phyloP scores from a whole-genome alignment of 2,888 invertebrate genomes.

The Ectemnius cavifrons region DNA sequence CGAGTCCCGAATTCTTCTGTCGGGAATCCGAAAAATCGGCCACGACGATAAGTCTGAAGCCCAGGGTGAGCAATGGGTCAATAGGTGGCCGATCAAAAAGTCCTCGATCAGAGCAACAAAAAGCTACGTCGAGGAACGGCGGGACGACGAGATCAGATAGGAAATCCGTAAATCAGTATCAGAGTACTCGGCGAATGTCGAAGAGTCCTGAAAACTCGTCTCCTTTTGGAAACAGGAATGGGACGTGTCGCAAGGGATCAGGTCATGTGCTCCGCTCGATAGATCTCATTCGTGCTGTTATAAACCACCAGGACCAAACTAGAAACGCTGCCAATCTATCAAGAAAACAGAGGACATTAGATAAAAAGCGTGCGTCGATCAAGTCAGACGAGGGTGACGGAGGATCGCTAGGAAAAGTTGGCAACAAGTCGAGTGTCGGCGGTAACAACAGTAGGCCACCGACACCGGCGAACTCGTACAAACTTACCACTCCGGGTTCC shows the following conservation, averaged over 20 bases:
- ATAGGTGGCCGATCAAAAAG: background rate
- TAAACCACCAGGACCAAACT: constrained; percentile 23
- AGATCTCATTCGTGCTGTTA: constrained; percentile 41
- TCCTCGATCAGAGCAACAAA: background rate
- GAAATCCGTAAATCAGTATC: background rate
- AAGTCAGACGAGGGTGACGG: background rate
- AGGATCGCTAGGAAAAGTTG: background rate
- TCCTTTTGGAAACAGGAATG: constrained; percentile 7
- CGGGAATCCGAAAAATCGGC: constrained; percentile 23
- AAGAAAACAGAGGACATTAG: background rate
- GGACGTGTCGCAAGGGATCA: constrained; percentile 15
- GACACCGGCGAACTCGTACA: background rate
- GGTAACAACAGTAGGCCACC: constrained; percentile 15
- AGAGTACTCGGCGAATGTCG: constrained; percentile 11
- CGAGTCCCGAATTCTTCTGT: constrained; percentile 21
- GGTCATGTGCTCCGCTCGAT: constrained; percentile 39
- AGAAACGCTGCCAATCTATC: background rate
- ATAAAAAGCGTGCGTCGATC: constrained; percentile 5
- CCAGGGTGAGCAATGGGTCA: background rate
- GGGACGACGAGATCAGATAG: too few relatives aligned
- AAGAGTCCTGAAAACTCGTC: constrained; percentile 26
- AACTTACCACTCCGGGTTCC: constrained; percentile 1
- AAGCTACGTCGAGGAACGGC: background rate
- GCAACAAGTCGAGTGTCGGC: background rate
- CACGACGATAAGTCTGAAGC: constrained; percentile 13